Base-by-base conservation (phyloP, 1,140 invertebrate genomes). In the Pachypsylla venusta region DNA sequence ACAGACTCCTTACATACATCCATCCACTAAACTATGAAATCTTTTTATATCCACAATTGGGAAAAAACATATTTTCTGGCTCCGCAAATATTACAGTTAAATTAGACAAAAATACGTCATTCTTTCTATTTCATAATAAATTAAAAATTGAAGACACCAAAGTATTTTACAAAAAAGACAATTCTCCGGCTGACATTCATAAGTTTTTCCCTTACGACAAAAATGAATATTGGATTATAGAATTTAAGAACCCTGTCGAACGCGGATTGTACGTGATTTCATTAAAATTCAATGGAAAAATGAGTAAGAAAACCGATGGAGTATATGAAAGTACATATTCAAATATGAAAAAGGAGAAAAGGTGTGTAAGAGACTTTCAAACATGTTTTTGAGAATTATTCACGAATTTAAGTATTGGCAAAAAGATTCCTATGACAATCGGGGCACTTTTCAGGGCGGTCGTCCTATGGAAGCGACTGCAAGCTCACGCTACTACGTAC, bases 311-410 rank as follows among this genome's bases (percentile, higher is more conserved):
- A 67, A 84, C 86, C 57, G 79, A 83, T 20, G 89, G 89, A 1
- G 81, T 92, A 64, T 92, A 92, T 69, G 78, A 80, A 42, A 89
- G 86, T 68, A 75, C 72, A 25, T 91, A 92, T 68, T 75, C 73
- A 39, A 79, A 83, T 64, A 22, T 42, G 14, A 39, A 54, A 0
- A 80, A 80, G 64, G 68, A 75, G 66, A 77, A 69, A 16, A 80
- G 80, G 83, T 85, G 73, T 64, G 57, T 54, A 39, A 42, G 14
- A 39, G 22, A 24, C 26, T 24, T 19, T 7, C 4, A 10, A 13
- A 25, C 14, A 25, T 10, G 12, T 5, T 27, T 25, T 10, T 56
- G 4, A 25, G 4, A 7, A n/a, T 53, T 10, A n/a, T 13, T 19
- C 48, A 53, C 20, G n/a, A 25, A 26, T 4, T 28, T 56, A 20